Base-by-base conservation (phyloP, 2,888 invertebrate species). In the Pristionchus arcanus region DNA sequence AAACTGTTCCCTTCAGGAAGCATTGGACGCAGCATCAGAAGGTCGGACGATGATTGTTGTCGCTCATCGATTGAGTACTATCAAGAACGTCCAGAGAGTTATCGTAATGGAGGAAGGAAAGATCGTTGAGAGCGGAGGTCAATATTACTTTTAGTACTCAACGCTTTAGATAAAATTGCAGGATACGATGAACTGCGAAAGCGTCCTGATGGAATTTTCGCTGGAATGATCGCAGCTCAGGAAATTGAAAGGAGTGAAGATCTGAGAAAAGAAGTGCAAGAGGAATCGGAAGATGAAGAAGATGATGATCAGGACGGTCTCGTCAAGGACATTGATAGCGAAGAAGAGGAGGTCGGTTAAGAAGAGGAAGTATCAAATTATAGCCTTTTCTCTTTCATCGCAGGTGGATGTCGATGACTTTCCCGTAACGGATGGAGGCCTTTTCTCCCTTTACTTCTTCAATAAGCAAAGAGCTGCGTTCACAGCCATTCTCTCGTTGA, bases 31-130 rank as follows among this genome's bases (percentile, higher is more conserved):
- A 13, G 87, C 87, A 1, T 87, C 87, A 15, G 87, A 68, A 87
- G 87, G 87, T 9, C 28, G 87, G 13, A 87, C 87, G 19, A 87
- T 66, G 21, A 49, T 87, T 28, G 87, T 87, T 0, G 68, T 87
- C 28, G 87, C 87, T 25, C 87, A 87, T 87, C 66, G 87, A 87
- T 31, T 87, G 68, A 87, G 87, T 16, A 87, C 87, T 0, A 87
- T 87, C n/a, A 87, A 42, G 68, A 68, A 87, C 16, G 87, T 87
- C 3, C 11, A 87, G 1, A n/a, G 49, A 42, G 87, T 68, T 11
- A 49, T 87, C 11, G 37, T 87, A 9, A 87, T 87, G 66, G 87
- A 87, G 0, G 87, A 87, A n/a, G 87, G 87, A 87, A 37, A 25
- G 31, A 49, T 66, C 53, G 59, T 87, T 0, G 66, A 66, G 49